These are phyloP conservation scores for Parauchenoglanis ngamensis DNA, from an alignment of 2,797 vertebrate species.

Conservation along the genomic window DNA sequence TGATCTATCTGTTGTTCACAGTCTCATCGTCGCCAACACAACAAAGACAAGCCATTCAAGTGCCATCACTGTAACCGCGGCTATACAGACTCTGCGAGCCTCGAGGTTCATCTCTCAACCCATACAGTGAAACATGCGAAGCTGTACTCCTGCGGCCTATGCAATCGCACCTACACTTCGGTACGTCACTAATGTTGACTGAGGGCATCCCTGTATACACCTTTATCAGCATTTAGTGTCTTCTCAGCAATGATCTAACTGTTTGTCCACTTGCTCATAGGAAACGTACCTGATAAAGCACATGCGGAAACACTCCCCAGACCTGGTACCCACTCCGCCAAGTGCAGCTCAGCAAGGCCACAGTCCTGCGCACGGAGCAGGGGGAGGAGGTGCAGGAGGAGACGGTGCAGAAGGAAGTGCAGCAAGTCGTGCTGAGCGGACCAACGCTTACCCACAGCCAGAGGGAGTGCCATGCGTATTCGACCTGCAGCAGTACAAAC, in stretches of 20 bases:
- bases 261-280: constrained; percentile 64
- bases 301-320: constrained; percentile 98
- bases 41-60: constrained; percentile 99
- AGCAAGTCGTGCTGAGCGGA: constrained; percentile 75
- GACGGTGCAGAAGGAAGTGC: constrained; percentile 66
- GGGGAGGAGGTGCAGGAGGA: constrained; percentile 44
- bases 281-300: constrained; percentile 99
- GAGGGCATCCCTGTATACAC: background rate
- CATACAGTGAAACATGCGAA: constrained; percentile 98
- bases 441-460: constrained; percentile 72
- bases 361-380: constrained; percentile 59
- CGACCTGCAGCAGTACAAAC: constrained; percentile 96
- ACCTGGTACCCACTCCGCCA: constrained; percentile 75
- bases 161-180: constrained; percentile 96
- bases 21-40: constrained; percentile 98
- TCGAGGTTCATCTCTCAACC: constrained; percentile 95
- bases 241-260: constrained; percentile 64
- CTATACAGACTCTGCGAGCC: constrained; percentile 88
- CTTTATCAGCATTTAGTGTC: constrained; percentile 25
- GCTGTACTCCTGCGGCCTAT: constrained; percentile 97
- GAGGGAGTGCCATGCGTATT: constrained; percentile 82
- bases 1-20: constrained; percentile 56
- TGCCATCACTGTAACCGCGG: constrained; percentile 98
- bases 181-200: constrained; percentile 73
- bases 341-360: constrained; percentile 72